These are phyloP conservation scores for Zeugodacus cucurbitae DNA, from an alignment of 1,140 invertebrate species.

Conservation along the genomic window DNA sequence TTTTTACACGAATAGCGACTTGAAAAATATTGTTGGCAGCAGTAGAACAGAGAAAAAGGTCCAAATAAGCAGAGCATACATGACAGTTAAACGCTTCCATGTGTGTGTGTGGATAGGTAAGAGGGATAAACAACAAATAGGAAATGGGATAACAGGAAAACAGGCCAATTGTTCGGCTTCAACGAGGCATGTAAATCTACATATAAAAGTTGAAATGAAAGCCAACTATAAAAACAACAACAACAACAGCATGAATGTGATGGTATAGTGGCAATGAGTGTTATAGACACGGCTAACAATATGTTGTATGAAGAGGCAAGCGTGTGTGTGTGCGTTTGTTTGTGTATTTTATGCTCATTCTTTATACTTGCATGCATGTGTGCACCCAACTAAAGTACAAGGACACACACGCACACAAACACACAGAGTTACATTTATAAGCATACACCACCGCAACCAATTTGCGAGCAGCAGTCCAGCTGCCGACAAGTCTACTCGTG, in stretches of 20 bases:
- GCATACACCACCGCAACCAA: not conserved
- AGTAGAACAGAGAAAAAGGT: too few relatives aligned
- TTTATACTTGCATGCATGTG: not conserved
- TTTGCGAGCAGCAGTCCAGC: not conserved
- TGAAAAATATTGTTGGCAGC: too few relatives aligned
- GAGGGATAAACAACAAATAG: not conserved
- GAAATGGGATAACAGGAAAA: slow-evolving; percentile 9
- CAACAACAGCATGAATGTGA: not conserved
- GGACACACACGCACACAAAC: not conserved
- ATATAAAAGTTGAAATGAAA: slow-evolving; percentile 1
- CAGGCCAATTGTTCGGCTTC: not conserved
- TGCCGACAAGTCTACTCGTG: not conserved
- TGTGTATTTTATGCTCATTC: not conserved
- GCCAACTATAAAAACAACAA: not conserved
- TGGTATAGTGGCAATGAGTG: not conserved
- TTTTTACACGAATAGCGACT: not conserved
- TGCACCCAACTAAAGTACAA: not conserved
- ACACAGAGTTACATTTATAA: not conserved
- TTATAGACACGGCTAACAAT: not conserved
- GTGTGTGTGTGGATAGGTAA: not conserved
- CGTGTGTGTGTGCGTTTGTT: not conserved
- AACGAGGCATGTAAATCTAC: slow-evolving; percentile 11
- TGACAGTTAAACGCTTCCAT: not conserved
- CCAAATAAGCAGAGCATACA: too few relatives aligned
- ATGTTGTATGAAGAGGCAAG: not conserved